Evolutionary conservation across 2,113 vertebrate species (phyloP).

Genomic region (Nymphicus hollandicus): DNA sequence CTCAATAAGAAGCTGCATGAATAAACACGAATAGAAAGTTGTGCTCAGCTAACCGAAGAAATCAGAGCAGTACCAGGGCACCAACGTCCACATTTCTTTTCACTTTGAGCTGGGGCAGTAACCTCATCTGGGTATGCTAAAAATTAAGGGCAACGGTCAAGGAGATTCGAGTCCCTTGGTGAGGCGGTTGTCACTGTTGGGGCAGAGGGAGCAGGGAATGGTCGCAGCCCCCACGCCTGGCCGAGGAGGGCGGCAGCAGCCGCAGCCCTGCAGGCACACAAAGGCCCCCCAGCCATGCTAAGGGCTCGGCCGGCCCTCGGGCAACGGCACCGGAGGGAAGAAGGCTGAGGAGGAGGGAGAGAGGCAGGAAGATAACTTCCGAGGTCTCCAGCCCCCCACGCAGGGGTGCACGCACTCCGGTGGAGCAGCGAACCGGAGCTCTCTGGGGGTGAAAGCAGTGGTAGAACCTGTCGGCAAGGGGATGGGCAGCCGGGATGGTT

Average conservation of each 20-base stretch:
- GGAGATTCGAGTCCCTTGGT: not conserved
- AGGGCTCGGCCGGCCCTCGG: not conserved
- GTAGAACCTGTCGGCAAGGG: not conserved
- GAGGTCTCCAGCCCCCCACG: not conserved
- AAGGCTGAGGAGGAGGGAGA: not conserved
- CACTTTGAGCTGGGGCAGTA: slow-evolving; percentile 26
- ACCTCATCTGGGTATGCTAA: slow-evolving; percentile 48
- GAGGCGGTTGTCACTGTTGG: slow-evolving; percentile 11
- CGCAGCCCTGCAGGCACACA: not conserved
- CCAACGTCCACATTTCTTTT: slow-evolving; percentile 63
- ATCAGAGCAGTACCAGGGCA: slow-evolving; percentile 83
- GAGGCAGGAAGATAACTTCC: not conserved
- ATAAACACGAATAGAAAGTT: slow-evolving; percentile 96
- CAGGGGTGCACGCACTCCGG: no score
- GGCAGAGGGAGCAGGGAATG: not conserved
- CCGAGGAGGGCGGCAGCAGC: not conserved
- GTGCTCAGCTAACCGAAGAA: slow-evolving; percentile 94
- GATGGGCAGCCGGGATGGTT: not conserved
- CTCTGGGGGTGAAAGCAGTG: not conserved
- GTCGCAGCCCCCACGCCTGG: not conserved
- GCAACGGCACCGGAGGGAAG: not conserved
- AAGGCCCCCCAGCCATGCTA: not conserved
- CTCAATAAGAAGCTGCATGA: slow-evolving; percentile 91
- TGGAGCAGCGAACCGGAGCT: not conserved
- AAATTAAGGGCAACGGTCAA: slow-evolving; percentile 56